phyloP scores from a whole-genome alignment of 2,113 vertebrate species.

The Gambusia affinis region DNA sequence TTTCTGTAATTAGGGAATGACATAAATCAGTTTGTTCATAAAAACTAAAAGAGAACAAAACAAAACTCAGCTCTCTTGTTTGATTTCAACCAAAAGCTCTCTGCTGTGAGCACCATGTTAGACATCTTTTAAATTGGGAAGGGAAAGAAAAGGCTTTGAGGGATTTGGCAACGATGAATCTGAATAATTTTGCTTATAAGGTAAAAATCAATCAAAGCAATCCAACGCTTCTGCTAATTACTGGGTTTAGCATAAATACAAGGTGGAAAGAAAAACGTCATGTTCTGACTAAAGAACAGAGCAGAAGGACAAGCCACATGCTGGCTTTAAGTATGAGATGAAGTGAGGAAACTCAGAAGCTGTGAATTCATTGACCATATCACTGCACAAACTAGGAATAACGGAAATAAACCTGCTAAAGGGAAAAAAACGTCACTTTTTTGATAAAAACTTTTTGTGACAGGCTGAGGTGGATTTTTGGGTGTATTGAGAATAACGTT shows the following conservation, averaged over 20 bases:
- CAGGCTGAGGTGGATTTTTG: no score
- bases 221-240: background rate
- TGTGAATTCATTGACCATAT: no score
- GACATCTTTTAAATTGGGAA: background rate
- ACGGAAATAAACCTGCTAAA: no score
- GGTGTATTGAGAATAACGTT: no score
- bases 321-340: background rate
- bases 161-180: constrained; percentile 5
- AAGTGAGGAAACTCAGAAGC: no score
- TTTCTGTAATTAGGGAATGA: background rate
- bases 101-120: constrained; percentile 14
- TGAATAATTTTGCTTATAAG: constrained; percentile 18
- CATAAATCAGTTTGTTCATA: background rate
- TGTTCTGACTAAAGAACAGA: background rate
- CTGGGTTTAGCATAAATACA: background rate
- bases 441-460: no score
- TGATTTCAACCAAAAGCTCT: background rate
- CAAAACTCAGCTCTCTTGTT: background rate
- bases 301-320: background rate
- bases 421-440: no score
- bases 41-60: background rate
- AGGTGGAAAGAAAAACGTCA: background rate
- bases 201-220: constrained; percentile 18
- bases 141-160: constrained; percentile 10
- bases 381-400: no score